Percentiles rank a stretch among this genome's conserved stretches.
These are phyloP conservation scores for Australoheros facetus DNA, from an alignment of 2,797 vertebrate genomes.

Conservation along the genomic window DNA sequence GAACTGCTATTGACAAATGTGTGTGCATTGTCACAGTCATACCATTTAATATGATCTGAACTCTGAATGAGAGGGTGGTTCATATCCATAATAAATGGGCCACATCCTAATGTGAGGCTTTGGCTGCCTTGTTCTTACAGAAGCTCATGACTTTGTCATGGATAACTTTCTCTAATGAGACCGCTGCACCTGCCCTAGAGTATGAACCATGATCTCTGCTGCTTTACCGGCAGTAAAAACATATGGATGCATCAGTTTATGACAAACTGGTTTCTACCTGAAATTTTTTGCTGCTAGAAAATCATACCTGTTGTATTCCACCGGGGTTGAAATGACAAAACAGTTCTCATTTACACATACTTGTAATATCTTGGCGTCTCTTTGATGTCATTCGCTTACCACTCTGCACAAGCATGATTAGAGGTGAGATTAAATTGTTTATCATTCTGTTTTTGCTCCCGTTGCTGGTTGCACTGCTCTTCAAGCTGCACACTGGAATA, in stretches of 20 bases:
- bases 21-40: slow-evolving; percentile 71
- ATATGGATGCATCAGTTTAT: slow-evolving; percentile 52
- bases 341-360: slow-evolving; percentile 48
- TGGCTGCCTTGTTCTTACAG: slow-evolving; percentile 35
- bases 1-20: slow-evolving; percentile 72
- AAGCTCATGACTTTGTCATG: slow-evolving; percentile 50
- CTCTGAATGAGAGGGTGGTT: slow-evolving; percentile 59
- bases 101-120: slow-evolving; percentile 50
- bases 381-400: slow-evolving; percentile 66
- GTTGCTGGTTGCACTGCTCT: slow-evolving; percentile 53
- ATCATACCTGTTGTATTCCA: slow-evolving; percentile 59
- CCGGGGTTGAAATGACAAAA: slow-evolving; percentile 51
- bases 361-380: slow-evolving; percentile 58
- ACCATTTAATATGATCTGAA: slow-evolving; percentile 74
- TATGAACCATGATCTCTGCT: slow-evolving; percentile 46
- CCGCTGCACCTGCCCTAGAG: slow-evolving; percentile 33
- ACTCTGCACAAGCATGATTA: slow-evolving; percentile 62
- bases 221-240: slow-evolving; percentile 38
- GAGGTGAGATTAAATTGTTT: slow-evolving; percentile 76
- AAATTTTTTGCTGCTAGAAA: slow-evolving; percentile 53
- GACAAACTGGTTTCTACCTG: slow-evolving; percentile 68
- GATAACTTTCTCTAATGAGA: slow-evolving; percentile 67
- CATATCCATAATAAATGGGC: slow-evolving; percentile 69
- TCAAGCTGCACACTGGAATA: slow-evolving; percentile 60
- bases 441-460: slow-evolving; percentile 63